Evolutionary conservation across 1,140 invertebrate species (phyloP), one percentile per base, ranked within the genome.

Genomic region (Drosophila quadrilineata): DNA sequence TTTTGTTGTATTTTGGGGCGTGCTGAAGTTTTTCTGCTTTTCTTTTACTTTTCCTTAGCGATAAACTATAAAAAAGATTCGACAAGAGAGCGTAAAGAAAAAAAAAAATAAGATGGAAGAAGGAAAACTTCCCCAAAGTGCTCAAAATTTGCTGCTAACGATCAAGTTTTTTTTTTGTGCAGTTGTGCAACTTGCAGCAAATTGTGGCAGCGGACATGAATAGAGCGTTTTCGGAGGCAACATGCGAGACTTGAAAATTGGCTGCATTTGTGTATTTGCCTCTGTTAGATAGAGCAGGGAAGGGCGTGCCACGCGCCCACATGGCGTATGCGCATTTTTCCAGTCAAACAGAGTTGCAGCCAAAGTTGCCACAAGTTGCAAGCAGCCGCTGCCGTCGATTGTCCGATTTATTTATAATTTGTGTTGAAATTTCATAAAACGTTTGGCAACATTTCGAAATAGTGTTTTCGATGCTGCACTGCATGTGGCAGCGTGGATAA

Each of bases 11-110:
- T 67, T 67, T 58, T 62, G 38, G 9, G n/a, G 14, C 12, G 12
- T 17, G 6, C 36, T 4, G 14, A 31, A 40, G n/a, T 10, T 48
- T 48, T 41, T 24, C 21, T 29, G 29, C 31, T 31, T 45, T 22
- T 74, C 74, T 65, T 75, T 75, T 74, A n/a, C n/a, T n/a, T n/a
- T n/a, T n/a, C n/a, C n/a, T 75, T 77, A 77, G 77, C 75, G 74
- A 77, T 77, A 77, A 77, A 77, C 75, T 77, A 77, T 77, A 76
- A 76, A 77, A 77, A 76, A 68, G 74, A 60, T 52, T 71, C n/a
- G n/a, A n/a, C n/a, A n/a, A n/a, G n/a, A n/a, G n/a, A n/a, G n/a
- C n/a, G n/a, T n/a, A n/a, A n/a, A n/a, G n/a, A n/a, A n/a, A n/a
- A n/a, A n/a, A n/a, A n/a, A n/a, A n/a, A n/a, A n/a, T n/a, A n/a